phyloP scores from a whole-genome alignment of 2,888 invertebrate species.

The Oxycera nigricornis region DNA sequence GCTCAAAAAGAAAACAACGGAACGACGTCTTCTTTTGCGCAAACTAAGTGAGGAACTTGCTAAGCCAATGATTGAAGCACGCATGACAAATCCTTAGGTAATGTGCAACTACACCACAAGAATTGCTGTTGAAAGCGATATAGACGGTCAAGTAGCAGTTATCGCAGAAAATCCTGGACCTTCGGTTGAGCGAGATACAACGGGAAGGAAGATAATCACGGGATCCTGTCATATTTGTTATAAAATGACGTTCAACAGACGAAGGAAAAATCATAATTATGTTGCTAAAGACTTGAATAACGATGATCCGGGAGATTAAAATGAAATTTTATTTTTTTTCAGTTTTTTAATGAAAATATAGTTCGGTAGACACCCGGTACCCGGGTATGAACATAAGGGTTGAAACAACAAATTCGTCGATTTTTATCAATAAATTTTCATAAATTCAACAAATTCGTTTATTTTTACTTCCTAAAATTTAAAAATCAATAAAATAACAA shows the following conservation, averaged over 20 bases:
- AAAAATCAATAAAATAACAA: too few relatives aligned
- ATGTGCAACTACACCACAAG: constrained; percentile 18
- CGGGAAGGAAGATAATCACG: neutral
- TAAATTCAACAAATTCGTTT: too few relatives aligned
- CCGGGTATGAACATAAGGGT: neutral
- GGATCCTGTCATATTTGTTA: neutral
- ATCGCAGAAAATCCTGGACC: neutral
- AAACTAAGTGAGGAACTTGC: constrained; percentile 42
- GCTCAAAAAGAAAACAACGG: constrained; percentile 38
- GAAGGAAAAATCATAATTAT: neutral
- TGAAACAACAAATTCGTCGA: too few relatives aligned
- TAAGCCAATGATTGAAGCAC: too few relatives aligned
- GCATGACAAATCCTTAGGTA: constrained; percentile 32
- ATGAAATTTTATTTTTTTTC: too few relatives aligned
- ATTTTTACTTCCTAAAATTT: too few relatives aligned
- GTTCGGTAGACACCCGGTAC: neutral
- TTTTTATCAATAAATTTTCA: too few relatives aligned
- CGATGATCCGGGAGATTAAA: neutral
- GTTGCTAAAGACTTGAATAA: neutral
- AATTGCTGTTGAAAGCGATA: too few relatives aligned
- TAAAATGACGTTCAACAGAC: neutral
- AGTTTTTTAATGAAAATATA: neutral
- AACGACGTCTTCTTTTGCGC: constrained; percentile 35
- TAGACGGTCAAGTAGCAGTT: too few relatives aligned
- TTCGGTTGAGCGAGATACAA: neutral